phyloP scores from a whole-genome alignment of 2,113 vertebrate genomes.

The Podocnemis expansa region DNA sequence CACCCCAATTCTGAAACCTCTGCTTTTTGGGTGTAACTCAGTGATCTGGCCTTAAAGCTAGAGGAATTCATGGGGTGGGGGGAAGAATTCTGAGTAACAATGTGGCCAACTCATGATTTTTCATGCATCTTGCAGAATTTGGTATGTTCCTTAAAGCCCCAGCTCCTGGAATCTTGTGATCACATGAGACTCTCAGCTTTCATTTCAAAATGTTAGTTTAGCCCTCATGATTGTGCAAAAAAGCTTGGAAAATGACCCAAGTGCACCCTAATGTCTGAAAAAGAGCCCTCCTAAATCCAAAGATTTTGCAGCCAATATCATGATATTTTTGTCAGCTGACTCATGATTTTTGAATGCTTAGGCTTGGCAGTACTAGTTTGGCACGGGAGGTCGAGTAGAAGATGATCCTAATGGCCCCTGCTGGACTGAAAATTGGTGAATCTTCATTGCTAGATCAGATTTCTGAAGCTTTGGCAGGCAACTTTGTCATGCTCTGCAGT shows the following conservation, averaged over 20 bases:
- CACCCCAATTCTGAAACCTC: not conserved
- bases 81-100: not conserved
- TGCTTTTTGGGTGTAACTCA: not conserved
- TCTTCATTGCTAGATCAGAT: not conserved
- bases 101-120: not conserved
- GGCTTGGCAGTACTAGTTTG: not conserved
- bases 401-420: not conserved
- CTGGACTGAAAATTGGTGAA: not conserved
- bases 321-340: not conserved
- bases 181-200: not conserved
- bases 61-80: not conserved
- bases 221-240: not conserved
- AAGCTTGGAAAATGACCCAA: not conserved
- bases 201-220: not conserved
- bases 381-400: not conserved
- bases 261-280: not conserved
- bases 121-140: not conserved
- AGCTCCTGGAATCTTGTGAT: not conserved
- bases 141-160: not conserved
- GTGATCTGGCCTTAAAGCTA: not conserved
- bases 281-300: not conserved
- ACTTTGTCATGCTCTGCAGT: not conserved
- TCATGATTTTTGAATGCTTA: not conserved
- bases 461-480: not conserved
- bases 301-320: not conserved